phyloP scores from a whole-genome alignment of 92 coral and sea anemone species.

The Palythoa caribaeorum region DNA sequence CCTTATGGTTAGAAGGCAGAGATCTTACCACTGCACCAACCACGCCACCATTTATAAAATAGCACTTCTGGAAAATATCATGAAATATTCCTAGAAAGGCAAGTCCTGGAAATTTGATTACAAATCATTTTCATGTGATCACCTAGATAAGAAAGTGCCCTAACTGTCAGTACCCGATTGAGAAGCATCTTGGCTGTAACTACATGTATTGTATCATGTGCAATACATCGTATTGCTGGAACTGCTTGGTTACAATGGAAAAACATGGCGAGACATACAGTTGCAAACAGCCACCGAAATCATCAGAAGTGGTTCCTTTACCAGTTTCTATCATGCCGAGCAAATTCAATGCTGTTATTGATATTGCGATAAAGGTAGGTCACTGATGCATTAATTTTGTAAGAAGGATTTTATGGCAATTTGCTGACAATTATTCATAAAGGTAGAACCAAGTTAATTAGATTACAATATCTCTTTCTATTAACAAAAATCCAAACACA shows the following conservation, averaged over 20 bases:
- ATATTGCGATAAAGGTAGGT: constrained; percentile 28
- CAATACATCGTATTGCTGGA: constrained; percentile 35
- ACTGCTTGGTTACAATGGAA: constrained; percentile 33
- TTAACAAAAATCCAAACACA: no score
- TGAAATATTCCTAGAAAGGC: no score
- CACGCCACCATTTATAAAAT: no score
- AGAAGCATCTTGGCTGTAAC: constrained; percentile 33
- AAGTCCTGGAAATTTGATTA: no score
- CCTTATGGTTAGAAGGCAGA: no score
- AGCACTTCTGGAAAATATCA: no score
- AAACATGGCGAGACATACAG: constrained; percentile 41
- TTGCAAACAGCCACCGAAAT: constrained; percentile 12
- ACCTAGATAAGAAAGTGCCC: constrained; percentile 34
- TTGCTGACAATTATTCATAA: neutral
- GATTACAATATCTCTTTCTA: no score
- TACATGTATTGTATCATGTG: constrained; percentile 46
- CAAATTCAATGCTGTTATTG: constrained; percentile 35
- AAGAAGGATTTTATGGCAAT: neutral
- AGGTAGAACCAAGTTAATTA: no score
- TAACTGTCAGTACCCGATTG: constrained; percentile 25
- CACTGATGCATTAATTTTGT: neutral
- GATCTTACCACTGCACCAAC: no score
- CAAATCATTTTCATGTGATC: neutral
- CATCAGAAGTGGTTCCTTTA: constrained; percentile 18
- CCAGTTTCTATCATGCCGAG: neutral